A percentile compares a stretch with the other conserved stretches of the same genome.
These are phyloP conservation scores for Galbula dea DNA, from an alignment of 2,113 vertebrate species.

Conservation along the genomic window DNA sequence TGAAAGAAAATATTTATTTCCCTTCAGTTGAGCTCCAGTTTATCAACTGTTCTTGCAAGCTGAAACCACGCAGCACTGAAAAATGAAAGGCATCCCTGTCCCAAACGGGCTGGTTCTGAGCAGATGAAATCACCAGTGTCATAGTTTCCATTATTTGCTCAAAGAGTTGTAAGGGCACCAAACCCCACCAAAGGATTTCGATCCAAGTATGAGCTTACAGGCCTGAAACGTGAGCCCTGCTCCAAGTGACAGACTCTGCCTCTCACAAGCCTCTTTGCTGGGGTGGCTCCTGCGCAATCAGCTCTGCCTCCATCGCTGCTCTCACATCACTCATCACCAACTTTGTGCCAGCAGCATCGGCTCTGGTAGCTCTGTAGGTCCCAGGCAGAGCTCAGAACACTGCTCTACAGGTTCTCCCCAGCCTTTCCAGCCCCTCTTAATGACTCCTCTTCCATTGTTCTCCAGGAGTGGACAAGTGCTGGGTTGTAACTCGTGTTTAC, in stretches of 20 bases:
- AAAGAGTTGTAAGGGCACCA: neutral
- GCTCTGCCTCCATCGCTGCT: neutral
- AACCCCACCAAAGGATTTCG: neutral
- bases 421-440: neutral
- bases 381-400: neutral
- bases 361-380: neutral
- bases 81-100: neutral
- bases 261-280: neutral
- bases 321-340: neutral
- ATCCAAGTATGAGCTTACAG: accelerated
- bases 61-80: neutral
- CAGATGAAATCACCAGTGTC: neutral
- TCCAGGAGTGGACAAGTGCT: neutral
- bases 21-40: neutral
- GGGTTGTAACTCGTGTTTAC: too few species aligned
- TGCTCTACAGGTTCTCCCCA: neutral
- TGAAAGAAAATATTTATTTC: constrained; percentile 8
- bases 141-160: neutral
- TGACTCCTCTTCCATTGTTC: neutral
- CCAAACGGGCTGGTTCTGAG: neutral
- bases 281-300: neutral
- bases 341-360: neutral
- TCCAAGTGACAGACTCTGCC: neutral
- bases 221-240: neutral
- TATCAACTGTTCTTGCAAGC: neutral